phyloP scores from a whole-genome alignment of 2,113 vertebrate species.

The Poeciliopsis turrubarensis region DNA sequence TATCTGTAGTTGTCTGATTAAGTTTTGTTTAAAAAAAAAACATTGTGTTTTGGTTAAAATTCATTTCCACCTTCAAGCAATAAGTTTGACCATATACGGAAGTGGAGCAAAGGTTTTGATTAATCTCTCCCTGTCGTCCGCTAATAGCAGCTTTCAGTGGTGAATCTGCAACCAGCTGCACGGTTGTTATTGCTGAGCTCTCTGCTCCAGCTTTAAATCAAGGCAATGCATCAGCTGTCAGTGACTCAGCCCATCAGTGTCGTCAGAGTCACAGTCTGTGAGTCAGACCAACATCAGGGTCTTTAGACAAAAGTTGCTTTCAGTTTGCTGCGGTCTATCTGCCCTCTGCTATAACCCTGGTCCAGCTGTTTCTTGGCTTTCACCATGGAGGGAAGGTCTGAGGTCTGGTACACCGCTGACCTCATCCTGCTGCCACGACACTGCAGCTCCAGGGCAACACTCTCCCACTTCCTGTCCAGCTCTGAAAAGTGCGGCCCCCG shows the following conservation, averaged over 20 bases:
- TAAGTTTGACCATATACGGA: slow-evolving; percentile 3
- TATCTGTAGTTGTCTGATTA: not conserved
- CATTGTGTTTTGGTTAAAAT: not conserved
- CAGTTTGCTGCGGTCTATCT: slow-evolving; percentile 69
- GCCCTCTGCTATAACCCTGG: slow-evolving; percentile 58
- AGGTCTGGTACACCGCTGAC: slow-evolving; percentile 79
- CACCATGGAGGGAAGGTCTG: slow-evolving; percentile 79
- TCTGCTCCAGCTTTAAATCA: slow-evolving; percentile 7
- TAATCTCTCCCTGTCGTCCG: slow-evolving; percentile 19
- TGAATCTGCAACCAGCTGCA: slow-evolving; percentile 33
- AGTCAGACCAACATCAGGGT: not conserved
- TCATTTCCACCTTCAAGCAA: not conserved
- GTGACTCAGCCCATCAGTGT: slow-evolving; percentile 3
- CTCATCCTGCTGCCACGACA: slow-evolving; percentile 81
- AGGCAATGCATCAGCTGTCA: slow-evolving; percentile 26
- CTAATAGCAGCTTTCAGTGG: slow-evolving; percentile 12
- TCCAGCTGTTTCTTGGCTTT: slow-evolving; percentile 69
- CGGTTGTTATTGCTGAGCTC: slow-evolving; percentile 21
- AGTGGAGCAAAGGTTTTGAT: slow-evolving; percentile 33
- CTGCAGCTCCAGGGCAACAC: slow-evolving; percentile 79
- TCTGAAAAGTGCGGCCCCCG: slow-evolving; percentile 57
- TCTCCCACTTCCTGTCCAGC: slow-evolving; percentile 80
- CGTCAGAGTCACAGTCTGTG: slow-evolving; percentile 2
- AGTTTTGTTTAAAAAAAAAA: not conserved
- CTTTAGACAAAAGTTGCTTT: slow-evolving; percentile 93